phyloP scores from a whole-genome alignment of 2,888 invertebrate genomes.

The Latrodectus hesperus region DNA sequence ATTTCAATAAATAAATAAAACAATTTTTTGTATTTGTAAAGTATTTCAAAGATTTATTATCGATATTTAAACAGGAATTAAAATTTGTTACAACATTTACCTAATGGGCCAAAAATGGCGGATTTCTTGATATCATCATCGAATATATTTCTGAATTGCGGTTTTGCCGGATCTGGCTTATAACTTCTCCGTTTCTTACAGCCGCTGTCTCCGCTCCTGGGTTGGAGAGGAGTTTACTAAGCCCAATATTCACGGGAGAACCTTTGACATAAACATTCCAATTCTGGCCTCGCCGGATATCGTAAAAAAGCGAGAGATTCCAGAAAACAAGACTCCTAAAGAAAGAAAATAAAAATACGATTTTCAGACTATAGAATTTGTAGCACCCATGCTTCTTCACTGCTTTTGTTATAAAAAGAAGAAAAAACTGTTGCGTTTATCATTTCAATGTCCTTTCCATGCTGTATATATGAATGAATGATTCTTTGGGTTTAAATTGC shows the following conservation, averaged over 20 bases:
- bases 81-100: no score
- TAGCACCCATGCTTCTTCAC: conserved; percentile 8
- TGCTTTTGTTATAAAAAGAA: background rate
- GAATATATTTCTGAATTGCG: conserved; percentile 19
- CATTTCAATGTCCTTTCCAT: conserved; percentile 54
- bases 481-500: conserved; percentile 54
- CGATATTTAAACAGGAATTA: no score
- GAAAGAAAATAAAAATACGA: conserved; percentile 18
- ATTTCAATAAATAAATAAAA: no score
- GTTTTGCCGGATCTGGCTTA: conserved; percentile 23
- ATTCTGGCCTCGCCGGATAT: conserved; percentile 61
- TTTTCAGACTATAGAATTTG: conserved; percentile 45
- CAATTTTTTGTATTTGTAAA: no score
- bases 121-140: background rate
- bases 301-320: conserved; percentile 53
- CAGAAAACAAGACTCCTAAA: conserved; percentile 3
- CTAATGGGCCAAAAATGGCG: conserved; percentile 36
- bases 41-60: no score
- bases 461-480: conserved; percentile 67
- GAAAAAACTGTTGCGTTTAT: conserved; percentile 48
- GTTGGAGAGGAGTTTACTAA: conserved; percentile 65
- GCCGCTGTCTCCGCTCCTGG: conserved; percentile 46
- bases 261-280: conserved; percentile 69
- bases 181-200: conserved; percentile 54
- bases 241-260: conserved; percentile 54